Percentiles rank a stretch among this genome's conserved stretches.
Evolutionary conservation across 2,113 vertebrate species (phyloP).

Genomic region (Tamias sibiricus): DNA sequence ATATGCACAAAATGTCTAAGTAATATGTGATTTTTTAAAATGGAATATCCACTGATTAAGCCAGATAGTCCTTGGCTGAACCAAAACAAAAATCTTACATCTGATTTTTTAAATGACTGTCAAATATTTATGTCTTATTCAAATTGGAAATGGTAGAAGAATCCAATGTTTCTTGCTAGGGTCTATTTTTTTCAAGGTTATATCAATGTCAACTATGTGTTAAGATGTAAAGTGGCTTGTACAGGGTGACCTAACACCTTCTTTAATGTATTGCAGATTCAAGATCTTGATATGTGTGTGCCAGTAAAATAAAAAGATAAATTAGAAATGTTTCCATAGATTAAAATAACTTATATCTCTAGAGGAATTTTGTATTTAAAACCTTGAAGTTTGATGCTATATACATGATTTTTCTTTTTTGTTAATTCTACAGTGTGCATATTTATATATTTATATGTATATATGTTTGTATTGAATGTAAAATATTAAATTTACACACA

Average conservation of each 20-base stretch:
- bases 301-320: slow-evolving; percentile 7
- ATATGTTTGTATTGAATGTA: background rate
- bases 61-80: slow-evolving; percentile 35
- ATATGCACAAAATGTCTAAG: slow-evolving; percentile 53
- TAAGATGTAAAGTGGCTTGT: background rate
- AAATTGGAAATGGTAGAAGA: slow-evolving; percentile 46
- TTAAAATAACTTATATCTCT: background rate
- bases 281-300: background rate
- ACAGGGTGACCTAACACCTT: background rate
- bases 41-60: slow-evolving; percentile 51
- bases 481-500: background rate
- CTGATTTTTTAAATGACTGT: slow-evolving; percentile 63
- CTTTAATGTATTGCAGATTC: slow-evolving; percentile 13
- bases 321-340: slow-evolving; percentile 25
- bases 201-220: background rate
- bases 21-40: slow-evolving; percentile 55
- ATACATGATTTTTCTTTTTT: background rate
- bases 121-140: slow-evolving; percentile 52
- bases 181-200: slow-evolving; percentile 38
- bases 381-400: slow-evolving; percentile 26
- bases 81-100: slow-evolving; percentile 44
- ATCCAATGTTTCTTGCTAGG: background rate
- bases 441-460: background rate
- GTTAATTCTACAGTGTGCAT: background rate
- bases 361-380: background rate